These are phyloP conservation scores for Crocallis elinguaria DNA, from an alignment of 2,888 invertebrate genomes.

Conservation along the genomic window DNA sequence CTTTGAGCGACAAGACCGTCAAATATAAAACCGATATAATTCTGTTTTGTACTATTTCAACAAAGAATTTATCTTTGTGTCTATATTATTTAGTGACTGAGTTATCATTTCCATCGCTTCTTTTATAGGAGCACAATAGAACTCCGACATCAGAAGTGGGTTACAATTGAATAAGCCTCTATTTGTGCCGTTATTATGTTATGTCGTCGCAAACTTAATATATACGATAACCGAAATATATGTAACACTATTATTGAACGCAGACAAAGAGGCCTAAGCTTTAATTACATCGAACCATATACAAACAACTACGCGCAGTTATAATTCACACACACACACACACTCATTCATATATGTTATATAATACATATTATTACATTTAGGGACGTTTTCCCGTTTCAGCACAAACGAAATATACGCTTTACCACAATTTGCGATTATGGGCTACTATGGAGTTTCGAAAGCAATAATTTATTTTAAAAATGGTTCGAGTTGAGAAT, in stretches of 20 bases:
- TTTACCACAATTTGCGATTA: constrained; percentile 45
- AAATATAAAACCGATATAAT: too few species aligned
- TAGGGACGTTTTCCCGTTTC: constrained; percentile 46
- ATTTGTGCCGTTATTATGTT: not conserved
- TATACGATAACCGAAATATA: constrained; percentile 8
- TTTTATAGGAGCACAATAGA: not conserved
- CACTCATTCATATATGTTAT: not conserved
- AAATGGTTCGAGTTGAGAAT: not conserved
- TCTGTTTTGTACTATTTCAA: too few species aligned
- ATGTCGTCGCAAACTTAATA: not conserved
- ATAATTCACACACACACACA: constrained; percentile 16
- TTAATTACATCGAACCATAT: constrained; percentile 29
- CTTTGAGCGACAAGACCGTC: too few species aligned
- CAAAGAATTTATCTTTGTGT: too few species aligned
- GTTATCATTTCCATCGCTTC: too few species aligned
- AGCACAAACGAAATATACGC: constrained; percentile 54
- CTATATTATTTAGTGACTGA: too few species aligned
- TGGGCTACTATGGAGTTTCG: constrained; percentile 33
- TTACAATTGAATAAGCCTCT: not conserved
- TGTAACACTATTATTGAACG: constrained; percentile 28
- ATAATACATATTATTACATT: constrained; percentile 47
- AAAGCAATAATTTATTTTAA: not conserved
- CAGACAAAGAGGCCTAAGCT: constrained; percentile 29
- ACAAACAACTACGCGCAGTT: constrained; percentile 18
- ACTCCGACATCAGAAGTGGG: not conserved